Evolutionary conservation across 35 echinoderm and acorn worm species (phyloP).

Genomic region (Lytechinus variegatus): DNA sequence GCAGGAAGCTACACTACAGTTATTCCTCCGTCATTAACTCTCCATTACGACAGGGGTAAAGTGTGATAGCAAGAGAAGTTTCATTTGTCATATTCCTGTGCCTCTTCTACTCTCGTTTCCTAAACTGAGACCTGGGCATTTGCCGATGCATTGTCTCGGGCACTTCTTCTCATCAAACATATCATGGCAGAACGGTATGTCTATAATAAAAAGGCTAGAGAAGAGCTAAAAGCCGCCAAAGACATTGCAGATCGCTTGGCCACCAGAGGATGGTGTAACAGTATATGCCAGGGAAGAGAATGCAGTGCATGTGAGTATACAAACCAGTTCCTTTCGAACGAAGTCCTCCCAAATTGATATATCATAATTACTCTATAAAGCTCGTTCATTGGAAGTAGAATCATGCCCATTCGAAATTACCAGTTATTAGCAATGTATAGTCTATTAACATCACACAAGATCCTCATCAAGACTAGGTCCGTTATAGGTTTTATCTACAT

Average conservation of each 20-base stretch:
- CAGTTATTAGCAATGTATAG: background rate
- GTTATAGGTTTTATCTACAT: background rate
- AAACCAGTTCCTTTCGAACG: background rate
- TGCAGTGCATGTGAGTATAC: constrained; percentile 42
- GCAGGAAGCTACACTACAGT: background rate
- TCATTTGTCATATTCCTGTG: constrained; percentile 10
- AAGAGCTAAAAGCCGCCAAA: constrained; percentile 26
- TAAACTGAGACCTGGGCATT: background rate
- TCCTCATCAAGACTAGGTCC: background rate
- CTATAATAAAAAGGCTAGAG: constrained; percentile 15
- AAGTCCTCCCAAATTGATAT: too few species aligned
- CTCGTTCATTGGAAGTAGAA: too few species aligned
- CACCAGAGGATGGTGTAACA: constrained; percentile 38
- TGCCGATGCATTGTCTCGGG: background rate
- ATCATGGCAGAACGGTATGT: constrained; percentile 46
- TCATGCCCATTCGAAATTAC: too few species aligned
- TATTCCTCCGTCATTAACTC: background rate
- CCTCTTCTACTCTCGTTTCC: background rate
- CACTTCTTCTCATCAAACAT: background rate
- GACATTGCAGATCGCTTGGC: constrained; percentile 22
- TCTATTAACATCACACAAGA: background rate
- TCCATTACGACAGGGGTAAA: background rate
- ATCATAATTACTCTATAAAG: too few species aligned
- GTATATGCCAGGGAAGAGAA: constrained; percentile 40
- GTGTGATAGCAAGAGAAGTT: background rate